Percentiles rank a stretch among this genome's conserved stretches.
Evolutionary conservation across 2,113 vertebrate genomes (phyloP).

Genomic region (Tupaia chinensis): DNA sequence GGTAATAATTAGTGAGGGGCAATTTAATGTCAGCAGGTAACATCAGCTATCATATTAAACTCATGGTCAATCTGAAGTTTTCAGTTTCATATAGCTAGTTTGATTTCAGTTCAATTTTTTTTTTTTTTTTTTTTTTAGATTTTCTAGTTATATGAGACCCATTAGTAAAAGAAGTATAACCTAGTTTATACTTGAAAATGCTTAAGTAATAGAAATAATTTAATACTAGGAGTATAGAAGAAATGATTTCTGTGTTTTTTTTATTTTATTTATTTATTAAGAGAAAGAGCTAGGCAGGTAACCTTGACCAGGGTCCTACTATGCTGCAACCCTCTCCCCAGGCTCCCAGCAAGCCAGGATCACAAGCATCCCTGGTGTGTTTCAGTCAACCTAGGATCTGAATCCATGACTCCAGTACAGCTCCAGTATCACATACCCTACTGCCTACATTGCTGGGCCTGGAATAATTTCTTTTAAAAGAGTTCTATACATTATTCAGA

Average conservation of each 20-base stretch:
- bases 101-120: conserved; percentile 17
- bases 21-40: conserved; percentile 50
- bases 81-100: not conserved
- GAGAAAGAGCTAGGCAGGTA: too few species aligned
- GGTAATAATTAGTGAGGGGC: not conserved
- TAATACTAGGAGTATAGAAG: not conserved
- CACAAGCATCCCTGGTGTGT: too few species aligned
- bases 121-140: conserved; percentile 18
- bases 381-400: too few species aligned
- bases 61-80: conserved; percentile 28
- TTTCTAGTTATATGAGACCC: conserved; percentile 1
- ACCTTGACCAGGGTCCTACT: too few species aligned
- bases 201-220: conserved; percentile 27
- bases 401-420: too few species aligned
- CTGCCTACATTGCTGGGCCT: too few species aligned
- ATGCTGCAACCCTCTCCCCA: too few species aligned
- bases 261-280: too few species aligned
- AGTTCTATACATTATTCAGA: not conserved
- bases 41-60: conserved; percentile 21
- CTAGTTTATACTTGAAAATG: conserved; percentile 35
- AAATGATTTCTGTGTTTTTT: not conserved
- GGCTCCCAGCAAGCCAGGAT: too few species aligned
- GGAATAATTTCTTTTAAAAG: conserved; percentile 10
- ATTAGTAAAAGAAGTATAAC: not conserved
- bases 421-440: too few species aligned